Evolutionary conservation across 2,888 invertebrate genomes (phyloP), one percentile per base, ranked within the genome.

Genomic region (Leptinotarsa juncta): DNA sequence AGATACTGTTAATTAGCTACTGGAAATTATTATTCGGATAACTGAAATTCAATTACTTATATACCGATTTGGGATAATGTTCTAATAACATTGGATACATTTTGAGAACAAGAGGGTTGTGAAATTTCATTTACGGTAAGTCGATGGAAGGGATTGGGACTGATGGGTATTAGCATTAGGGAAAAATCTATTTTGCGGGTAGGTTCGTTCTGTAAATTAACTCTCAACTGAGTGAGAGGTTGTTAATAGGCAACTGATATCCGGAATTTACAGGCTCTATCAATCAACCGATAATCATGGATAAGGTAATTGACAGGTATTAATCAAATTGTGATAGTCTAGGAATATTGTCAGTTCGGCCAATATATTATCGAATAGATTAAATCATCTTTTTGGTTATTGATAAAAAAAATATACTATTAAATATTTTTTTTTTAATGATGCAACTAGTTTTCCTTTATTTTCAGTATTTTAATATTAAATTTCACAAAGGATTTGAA

Each of bases 1-100:
- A 80, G 84, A 83, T 84, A 55, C 42, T 81, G 81, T 82, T 84
- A 83, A 84, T 83, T 83, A 80, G 80, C 75, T 72, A 69, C 71
- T 79, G 75, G 76, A 73, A 79, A 80, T 81, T 79, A 81, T 80
- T 79, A 78, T 79, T 72, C 73, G 74, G 78, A 78, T 81, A 78
- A 75, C 70, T 76, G 75, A 75, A 75, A 78, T 80, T 72, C 73
- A 78, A 80, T 80, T 79, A 79, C 75, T 76, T 75, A 73, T 69
- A 50, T 67, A 67, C 23, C 67, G 72, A 75, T 75, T 72, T 67
- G 48, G 70, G 70, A 72, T 70, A 65, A 75, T 73, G 57, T 20
- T 65, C 57, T 57, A 57, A 57, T 57, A 57, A 20, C 57, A 57
- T 20, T 20, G 57, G 23, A 57, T 57, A n/a, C 20, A 57, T 57